Base-by-base conservation (phyloP, 2,113 vertebrate genomes). In the Phylloscopus trochilus region DNA sequence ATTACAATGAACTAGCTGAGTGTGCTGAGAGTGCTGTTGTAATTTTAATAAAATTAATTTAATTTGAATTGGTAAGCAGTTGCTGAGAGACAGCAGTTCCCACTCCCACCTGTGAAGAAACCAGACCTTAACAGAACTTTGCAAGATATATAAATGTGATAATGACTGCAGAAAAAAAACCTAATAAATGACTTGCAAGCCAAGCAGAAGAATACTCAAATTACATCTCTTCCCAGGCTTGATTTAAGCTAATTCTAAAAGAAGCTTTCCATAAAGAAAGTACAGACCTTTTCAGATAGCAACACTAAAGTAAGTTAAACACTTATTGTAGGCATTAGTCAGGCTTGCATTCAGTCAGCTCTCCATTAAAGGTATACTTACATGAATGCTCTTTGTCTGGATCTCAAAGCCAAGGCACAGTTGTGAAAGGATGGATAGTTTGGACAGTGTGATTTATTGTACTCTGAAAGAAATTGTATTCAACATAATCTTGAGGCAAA, bases 1-100 rank as follows among this genome's bases (percentile, higher is more conserved):
- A 39, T 88, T 94, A 59, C 72, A 87, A 76, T 5, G 9, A 89
- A 80, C 33, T 51, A 83, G 33, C 35, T 72, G 60, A 89, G 18
- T 72, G 41, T 68, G 44, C 53, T 84, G 58, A 53, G 41, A 89
- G 15, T 69, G 51, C 17, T 15, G 1, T 23, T 73, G 24, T 74
- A 82, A 91, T 95, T 94, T 92, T 95, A 84, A 85, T 83, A 82
- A 91, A 82, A 95, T 87, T 91, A 92, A 91, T 95, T 91, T 91
- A 63, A 63, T 91, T 64, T 90, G 41, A 88, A 83, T 91, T 88
- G 56, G 51, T 85, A 95, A 97, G 59, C 51, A 87, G 90, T 60
- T 93, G 55, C 51, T 91, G 84, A 88, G 87, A 95, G 82, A 91
- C 55, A 95, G 70, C 33, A 85, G 55, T 44, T 92, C 68, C 63